Evolutionary conservation across 2,888 invertebrate genomes (phyloP).

Genomic region (Craniophora ligustri): DNA sequence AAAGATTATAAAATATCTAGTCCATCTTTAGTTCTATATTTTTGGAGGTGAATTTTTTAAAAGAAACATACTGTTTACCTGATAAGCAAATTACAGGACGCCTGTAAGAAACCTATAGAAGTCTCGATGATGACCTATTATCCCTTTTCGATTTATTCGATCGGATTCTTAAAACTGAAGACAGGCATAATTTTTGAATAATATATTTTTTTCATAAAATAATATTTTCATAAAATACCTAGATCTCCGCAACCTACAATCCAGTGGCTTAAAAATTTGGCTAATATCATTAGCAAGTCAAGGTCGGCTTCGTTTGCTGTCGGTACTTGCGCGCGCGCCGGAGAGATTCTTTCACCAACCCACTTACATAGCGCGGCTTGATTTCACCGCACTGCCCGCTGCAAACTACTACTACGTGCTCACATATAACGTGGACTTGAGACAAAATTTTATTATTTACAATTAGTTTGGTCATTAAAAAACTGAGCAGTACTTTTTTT

Average conservation of each 20-base stretch:
- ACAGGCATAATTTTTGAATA: too few relatives aligned
- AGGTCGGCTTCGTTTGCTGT: conserved; percentile 60
- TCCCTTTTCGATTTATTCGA: too few relatives aligned
- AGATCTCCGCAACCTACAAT: background rate
- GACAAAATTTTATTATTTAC: conserved; percentile 20
- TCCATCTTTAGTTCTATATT: too few relatives aligned
- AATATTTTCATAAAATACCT: too few relatives aligned
- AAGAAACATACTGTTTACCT: too few relatives aligned
- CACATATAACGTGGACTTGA: conserved; percentile 34
- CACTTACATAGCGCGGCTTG: conserved; percentile 81
- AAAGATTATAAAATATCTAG: too few relatives aligned
- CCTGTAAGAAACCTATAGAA: too few relatives aligned
- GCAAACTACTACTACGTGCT: conserved; percentile 42
- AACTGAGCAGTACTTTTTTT: background rate
- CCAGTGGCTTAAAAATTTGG: conserved; percentile 14
- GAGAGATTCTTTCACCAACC: conserved; percentile 88
- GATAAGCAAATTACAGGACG: too few relatives aligned
- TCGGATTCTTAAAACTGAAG: too few relatives aligned
- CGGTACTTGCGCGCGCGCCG: conserved; percentile 65
- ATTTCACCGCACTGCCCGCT: conserved; percentile 74
- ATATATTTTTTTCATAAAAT: too few relatives aligned
- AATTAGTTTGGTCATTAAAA: background rate
- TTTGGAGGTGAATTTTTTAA: too few relatives aligned
- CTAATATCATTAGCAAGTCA: conserved; percentile 28
- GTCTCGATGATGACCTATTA: too few relatives aligned